Conservation (phyloP, 2,113 vertebrate genomes). For the Ophiodon elongatus region DNA sequence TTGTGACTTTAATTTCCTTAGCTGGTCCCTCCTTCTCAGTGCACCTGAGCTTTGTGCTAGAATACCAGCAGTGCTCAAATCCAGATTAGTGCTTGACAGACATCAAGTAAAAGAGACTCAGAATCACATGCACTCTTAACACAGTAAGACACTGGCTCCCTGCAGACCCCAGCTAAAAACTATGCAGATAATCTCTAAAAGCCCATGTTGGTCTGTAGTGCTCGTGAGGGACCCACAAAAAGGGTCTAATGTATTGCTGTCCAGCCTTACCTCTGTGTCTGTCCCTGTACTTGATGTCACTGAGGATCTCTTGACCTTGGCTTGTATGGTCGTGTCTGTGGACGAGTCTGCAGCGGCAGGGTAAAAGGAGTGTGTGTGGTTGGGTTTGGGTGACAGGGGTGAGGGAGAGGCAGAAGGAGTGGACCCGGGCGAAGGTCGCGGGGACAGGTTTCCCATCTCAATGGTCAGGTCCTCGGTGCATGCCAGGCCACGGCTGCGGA, state of each 20-base stretch:
- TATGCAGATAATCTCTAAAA: background rate
- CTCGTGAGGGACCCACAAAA: background rate
- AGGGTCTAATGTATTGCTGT: background rate
- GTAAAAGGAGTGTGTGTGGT: conserved; percentile 1
- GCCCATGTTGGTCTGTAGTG: background rate
- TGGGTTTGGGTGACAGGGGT: conserved; percentile 35
- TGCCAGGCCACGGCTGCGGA: conserved; percentile 84
- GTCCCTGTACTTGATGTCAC: conserved; percentile 57
- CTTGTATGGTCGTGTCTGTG: conserved; percentile 25
- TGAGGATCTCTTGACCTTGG: conserved; percentile 50
- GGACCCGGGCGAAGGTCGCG: conserved; percentile 51
- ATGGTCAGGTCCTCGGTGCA: conserved; percentile 89
- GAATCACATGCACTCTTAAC: conserved; percentile 1
- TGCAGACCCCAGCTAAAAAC: background rate
- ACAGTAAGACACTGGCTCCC: conserved; percentile 24
- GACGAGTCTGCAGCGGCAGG: conserved; percentile 31
- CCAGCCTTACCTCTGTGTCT: conserved; percentile 71
- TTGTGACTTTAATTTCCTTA: background rate
- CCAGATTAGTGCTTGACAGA: conserved; percentile 33
- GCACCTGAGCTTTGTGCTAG: background rate
- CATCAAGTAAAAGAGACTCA: background rate
- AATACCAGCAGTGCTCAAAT: conserved; percentile 22
- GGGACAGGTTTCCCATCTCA: conserved; percentile 83
- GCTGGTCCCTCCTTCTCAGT: background rate
- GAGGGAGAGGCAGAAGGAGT: conserved; percentile 65